phyloP scores from a whole-genome alignment of 2,888 invertebrate genomes.

The Epiperipatus broadwayi region DNA sequence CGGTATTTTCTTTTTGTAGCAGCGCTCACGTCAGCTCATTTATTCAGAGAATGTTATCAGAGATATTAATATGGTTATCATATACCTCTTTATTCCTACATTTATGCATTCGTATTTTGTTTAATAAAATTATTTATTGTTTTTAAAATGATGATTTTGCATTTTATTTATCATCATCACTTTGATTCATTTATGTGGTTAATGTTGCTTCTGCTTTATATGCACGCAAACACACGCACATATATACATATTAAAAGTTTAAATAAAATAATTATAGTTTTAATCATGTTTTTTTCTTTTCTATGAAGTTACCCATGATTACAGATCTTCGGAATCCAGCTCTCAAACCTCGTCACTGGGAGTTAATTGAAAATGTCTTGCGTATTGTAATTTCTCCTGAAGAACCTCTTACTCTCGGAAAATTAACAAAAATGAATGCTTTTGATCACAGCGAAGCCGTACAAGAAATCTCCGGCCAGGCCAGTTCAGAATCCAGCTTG shows the following conservation, averaged over 20 bases:
- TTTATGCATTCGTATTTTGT: no score
- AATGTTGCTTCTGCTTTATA: conserved; percentile 8
- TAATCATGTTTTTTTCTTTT: conserved; percentile 20
- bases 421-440: conserved; percentile 49
- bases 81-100: no score
- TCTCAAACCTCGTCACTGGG: conserved; percentile 61
- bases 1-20: no score
- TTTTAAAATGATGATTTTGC: not conserved
- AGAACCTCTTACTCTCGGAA: conserved; percentile 41
- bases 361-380: conserved; percentile 52
- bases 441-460: conserved; percentile 52
- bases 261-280: conserved; percentile 3
- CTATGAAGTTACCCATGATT: conserved; percentile 55
- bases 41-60: no score
- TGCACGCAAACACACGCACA: no score
- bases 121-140: no score
- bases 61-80: no score
- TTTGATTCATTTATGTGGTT: no score
- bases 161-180: conserved; percentile 1
- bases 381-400: conserved; percentile 50
- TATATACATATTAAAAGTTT: not conserved
- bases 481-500: conserved; percentile 65
- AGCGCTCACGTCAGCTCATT: no score
- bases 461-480: conserved; percentile 66
- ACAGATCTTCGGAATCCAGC: conserved; percentile 59